Evolutionary conservation across 2,888 invertebrate species (phyloP).

Genomic region (Calameuta filiformis): DNA sequence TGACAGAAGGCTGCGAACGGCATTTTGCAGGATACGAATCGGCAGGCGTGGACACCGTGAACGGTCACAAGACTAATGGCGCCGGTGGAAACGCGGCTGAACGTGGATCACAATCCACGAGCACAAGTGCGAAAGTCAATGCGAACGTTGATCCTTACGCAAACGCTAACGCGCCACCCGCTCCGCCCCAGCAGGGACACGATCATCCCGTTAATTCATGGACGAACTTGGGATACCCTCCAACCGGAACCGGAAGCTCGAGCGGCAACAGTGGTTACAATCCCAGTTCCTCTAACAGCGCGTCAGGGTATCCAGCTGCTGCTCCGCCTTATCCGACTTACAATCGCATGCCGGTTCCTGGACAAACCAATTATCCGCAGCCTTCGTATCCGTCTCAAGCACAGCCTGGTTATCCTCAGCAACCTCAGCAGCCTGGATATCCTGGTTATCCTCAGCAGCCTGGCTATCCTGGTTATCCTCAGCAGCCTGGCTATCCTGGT

Average conservation of each 20-base stretch:
- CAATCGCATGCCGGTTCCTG: conserved; percentile 53
- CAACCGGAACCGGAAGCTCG: conserved; percentile 20
- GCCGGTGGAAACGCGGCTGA: conserved; percentile 4
- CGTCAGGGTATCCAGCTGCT: conserved; percentile 29
- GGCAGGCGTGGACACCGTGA: conserved; percentile 54
- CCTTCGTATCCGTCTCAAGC: conserved; percentile 24
- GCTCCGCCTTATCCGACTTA: conserved; percentile 57
- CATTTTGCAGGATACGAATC: conserved; percentile 59
- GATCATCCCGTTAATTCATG: conserved; percentile 41
- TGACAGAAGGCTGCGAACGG: conserved; percentile 14
- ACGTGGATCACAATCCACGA: conserved; percentile 15
- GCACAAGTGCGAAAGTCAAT: conserved; percentile 15
- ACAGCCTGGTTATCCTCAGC: conserved; percentile 9
- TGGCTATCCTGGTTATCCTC: neutral
- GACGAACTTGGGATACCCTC: conserved; percentile 51
- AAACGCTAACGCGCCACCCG: conserved; percentile 58
- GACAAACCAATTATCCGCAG: conserved; percentile 28
- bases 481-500: conserved; percentile 29
- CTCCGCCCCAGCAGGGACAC: conserved; percentile 34
- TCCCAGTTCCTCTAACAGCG: conserved; percentile 17
- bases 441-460: no score
- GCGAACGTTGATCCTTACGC: conserved; percentile 54
- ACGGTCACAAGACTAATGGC: conserved; percentile 45
- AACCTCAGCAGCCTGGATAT: conserved; percentile 34
- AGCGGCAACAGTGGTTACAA: neutral